Percentiles rank a stretch among this genome's conserved stretches.
These are phyloP conservation scores for Ectemnius continuus DNA, from an alignment of 2,888 invertebrate genomes.

Conservation along the genomic window DNA sequence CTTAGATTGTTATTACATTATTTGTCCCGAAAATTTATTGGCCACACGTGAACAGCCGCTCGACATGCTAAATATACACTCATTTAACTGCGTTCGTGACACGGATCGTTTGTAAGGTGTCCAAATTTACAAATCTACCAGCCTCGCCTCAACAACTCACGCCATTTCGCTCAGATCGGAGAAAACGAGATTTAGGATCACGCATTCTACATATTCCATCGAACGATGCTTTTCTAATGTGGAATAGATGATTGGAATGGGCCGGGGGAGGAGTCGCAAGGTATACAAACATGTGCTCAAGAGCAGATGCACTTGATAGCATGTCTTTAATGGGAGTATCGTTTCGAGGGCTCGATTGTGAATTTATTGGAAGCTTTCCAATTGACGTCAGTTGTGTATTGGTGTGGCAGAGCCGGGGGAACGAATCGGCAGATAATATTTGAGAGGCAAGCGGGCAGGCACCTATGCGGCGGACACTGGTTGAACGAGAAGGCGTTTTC, in stretches of 20 bases:
- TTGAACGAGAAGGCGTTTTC: background rate
- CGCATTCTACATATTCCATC: too few species aligned
- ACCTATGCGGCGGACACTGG: background rate
- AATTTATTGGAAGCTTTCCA: slow-evolving; percentile 43
- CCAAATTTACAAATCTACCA: too few species aligned
- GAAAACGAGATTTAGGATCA: too few species aligned
- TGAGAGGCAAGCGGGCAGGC: background rate
- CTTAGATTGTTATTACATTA: slow-evolving; percentile 1
- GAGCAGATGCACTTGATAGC: background rate
- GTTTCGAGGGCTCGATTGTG: slow-evolving; percentile 24
- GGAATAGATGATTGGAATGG: too few species aligned
- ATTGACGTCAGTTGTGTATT: background rate
- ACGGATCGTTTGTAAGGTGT: too few species aligned
- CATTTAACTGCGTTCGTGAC: too few species aligned
- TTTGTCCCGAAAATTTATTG: background rate
- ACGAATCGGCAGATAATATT: background rate
- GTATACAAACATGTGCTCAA: too few species aligned
- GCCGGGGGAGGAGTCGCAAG: too few species aligned
- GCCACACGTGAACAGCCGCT: background rate
- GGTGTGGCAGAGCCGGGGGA: background rate
- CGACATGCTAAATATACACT: too few species aligned
- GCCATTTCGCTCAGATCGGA: too few species aligned
- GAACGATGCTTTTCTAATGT: too few species aligned
- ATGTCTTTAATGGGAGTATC: background rate
- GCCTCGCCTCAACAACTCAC: too few species aligned